Percentiles rank a stretch among this genome's conserved stretches.
Conservation (phyloP, 2,797 vertebrate genomes). For the Atherinosoma microstoma region DNA sequence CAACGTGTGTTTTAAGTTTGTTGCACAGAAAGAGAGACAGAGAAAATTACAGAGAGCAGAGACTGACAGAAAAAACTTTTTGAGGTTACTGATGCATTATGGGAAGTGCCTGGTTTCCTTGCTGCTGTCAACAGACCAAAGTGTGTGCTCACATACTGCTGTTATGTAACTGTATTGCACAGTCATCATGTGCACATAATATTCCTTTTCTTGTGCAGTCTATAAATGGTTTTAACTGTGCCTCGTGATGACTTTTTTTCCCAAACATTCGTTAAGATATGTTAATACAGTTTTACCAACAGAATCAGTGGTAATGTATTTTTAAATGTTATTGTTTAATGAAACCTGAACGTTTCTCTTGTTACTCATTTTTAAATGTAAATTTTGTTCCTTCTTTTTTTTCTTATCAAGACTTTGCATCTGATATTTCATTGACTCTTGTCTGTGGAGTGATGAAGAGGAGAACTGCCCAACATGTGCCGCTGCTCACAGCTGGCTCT, state of each 20-base stretch:
- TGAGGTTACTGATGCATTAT: slow-evolving; percentile 80
- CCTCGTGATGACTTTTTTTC: slow-evolving; percentile 14
- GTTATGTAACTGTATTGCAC: slow-evolving; percentile 44
- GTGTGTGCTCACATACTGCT: slow-evolving; percentile 35
- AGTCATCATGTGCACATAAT: slow-evolving; percentile 41
- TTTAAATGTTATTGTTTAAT: background rate
- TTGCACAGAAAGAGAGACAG: slow-evolving; percentile 38
- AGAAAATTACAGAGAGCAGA: slow-evolving; percentile 64
- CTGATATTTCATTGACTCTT: slow-evolving; percentile 28
- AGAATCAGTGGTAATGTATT: slow-evolving; percentile 11
- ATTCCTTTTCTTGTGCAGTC: slow-evolving; percentile 26
- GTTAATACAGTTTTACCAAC: background rate
- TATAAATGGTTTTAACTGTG: slow-evolving; percentile 19
- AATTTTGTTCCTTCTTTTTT: slow-evolving; percentile 10
- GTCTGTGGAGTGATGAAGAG: slow-evolving; percentile 40
- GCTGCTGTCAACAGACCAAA: slow-evolving; percentile 51
- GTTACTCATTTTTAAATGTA: background rate
- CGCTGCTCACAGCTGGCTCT: slow-evolving; percentile 70
- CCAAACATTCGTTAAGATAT: background rate
- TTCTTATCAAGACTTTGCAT: slow-evolving; percentile 16
- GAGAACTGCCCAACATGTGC: slow-evolving; percentile 54
- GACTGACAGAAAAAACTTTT: slow-evolving; percentile 63
- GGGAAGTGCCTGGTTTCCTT: slow-evolving; percentile 66
- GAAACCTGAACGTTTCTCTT: background rate
- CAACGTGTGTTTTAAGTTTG: slow-evolving; percentile 57